Evolutionary conservation across 2,113 vertebrate genomes (phyloP).

Genomic region (Poecile atricapillus): DNA sequence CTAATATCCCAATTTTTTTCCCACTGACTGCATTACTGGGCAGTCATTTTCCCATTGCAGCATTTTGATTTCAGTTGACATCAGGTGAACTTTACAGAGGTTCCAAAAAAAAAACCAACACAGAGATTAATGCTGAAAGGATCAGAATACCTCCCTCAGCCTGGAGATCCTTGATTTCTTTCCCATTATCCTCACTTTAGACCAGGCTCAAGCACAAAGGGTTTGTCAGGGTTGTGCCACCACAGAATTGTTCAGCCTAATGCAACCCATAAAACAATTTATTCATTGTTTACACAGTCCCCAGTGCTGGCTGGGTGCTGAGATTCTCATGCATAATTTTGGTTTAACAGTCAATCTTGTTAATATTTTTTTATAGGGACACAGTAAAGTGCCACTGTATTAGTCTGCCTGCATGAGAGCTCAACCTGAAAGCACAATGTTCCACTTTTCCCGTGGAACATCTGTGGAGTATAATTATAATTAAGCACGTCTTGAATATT

Average conservation of each 20-base stretch:
- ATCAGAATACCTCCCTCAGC: background rate
- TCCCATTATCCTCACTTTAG: background rate
- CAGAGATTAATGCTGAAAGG: background rate
- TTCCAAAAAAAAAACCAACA: background rate
- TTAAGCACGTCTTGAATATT: conserved; percentile 66
- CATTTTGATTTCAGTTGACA: background rate
- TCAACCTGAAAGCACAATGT: conserved; percentile 29
- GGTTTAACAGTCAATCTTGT: background rate
- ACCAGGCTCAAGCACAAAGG: background rate
- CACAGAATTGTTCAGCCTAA: background rate
- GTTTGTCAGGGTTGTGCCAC: background rate
- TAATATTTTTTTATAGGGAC: background rate
- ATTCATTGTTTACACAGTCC: background rate
- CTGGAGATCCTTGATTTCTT: background rate
- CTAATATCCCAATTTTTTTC: background rate
- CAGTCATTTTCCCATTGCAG: background rate
- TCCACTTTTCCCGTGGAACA: conserved; percentile 42
- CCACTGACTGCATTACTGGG: background rate
- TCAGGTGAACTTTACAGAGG: background rate
- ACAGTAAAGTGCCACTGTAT: background rate
- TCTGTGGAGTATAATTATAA: conserved; percentile 63
- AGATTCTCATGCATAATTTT: background rate
- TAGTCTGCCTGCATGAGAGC: conserved; percentile 31
- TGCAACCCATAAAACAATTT: background rate
- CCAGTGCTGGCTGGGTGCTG: background rate